These are phyloP conservation scores for Passer montanus DNA, from an alignment of 2,113 vertebrate species.

Conservation along the genomic window DNA sequence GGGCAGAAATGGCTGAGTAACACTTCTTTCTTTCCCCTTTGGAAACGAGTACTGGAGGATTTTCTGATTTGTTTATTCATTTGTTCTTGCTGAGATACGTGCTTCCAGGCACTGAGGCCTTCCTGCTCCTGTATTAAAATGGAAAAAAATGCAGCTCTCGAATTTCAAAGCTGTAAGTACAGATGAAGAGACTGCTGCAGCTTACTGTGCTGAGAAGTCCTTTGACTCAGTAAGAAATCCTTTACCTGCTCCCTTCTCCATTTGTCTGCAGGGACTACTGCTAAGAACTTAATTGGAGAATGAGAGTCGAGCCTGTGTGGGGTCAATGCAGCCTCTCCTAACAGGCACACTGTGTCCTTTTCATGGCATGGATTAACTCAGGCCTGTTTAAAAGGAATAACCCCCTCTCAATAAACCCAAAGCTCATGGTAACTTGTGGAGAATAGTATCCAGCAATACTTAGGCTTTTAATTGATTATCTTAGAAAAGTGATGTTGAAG, in stretches of 20 bases:
- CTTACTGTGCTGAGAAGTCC: neutral
- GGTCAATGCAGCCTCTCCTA: neutral
- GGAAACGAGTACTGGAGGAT: neutral
- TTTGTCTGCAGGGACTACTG: neutral
- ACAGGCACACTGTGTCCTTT: neutral
- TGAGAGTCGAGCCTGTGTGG: neutral
- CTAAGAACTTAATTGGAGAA: neutral
- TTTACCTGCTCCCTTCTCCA: neutral
- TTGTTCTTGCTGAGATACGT: neutral
- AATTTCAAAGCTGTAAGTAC: neutral
- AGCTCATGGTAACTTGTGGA: rapidly evolving
- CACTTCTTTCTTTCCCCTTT: neutral
- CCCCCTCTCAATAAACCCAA: neutral
- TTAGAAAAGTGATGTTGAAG: neutral
- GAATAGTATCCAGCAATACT: neutral
- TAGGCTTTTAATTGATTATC: neutral
- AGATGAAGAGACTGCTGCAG: neutral
- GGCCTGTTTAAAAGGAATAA: neutral
- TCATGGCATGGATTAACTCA: neutral
- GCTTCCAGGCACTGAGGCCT: neutral
- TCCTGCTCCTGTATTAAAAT: neutral
- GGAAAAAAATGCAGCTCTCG: neutral
- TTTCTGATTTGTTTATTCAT: neutral
- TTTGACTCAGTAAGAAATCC: neutral
- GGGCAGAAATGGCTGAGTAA: neutral